Conservation (phyloP, 1,140 invertebrate species). For the Tetragnatha versicolor region DNA sequence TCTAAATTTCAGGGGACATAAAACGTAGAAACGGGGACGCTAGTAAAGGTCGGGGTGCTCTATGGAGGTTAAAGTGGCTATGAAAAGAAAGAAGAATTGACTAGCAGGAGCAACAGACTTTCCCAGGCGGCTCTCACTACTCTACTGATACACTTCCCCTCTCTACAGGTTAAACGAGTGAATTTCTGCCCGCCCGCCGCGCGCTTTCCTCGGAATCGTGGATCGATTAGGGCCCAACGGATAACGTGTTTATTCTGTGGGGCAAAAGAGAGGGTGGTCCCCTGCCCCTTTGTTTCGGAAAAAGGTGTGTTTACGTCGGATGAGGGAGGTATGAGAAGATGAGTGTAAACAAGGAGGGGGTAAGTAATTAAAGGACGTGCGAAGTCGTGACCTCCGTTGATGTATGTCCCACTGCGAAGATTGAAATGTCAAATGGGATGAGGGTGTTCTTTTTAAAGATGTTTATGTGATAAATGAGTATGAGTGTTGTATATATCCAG, state of each 20-base stretch:
- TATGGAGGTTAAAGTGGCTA: slow-evolving; percentile 25
- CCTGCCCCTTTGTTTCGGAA: too few species aligned
- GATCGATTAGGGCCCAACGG: slow-evolving; percentile 25
- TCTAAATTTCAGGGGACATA: not conserved
- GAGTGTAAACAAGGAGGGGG: too few species aligned
- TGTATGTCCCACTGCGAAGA: too few species aligned
- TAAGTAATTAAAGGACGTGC: too few species aligned
- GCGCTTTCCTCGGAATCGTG: not conserved
- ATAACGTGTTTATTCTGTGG: slow-evolving; percentile 20
- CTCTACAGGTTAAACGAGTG: slow-evolving; percentile 43
- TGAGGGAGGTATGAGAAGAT: too few species aligned
- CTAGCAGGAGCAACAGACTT: slow-evolving; percentile 50
- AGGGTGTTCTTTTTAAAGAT: too few species aligned
- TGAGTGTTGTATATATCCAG: too few species aligned
- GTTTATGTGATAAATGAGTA: too few species aligned
- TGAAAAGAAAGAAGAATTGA: slow-evolving; percentile 38
- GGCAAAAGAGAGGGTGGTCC: too few species aligned
- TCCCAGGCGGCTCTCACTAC: slow-evolving; percentile 31
- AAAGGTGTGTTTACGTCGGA: too few species aligned
- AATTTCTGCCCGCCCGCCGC: slow-evolving; percentile 15
- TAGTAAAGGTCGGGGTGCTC: slow-evolving; percentile 12
- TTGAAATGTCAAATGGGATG: too few species aligned
- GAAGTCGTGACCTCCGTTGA: too few species aligned
- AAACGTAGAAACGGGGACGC: not conserved
- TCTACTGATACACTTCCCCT: slow-evolving; percentile 50